Conservation (phyloP, 2,888 invertebrate genomes). For the Drosophila kanekoi region DNA sequence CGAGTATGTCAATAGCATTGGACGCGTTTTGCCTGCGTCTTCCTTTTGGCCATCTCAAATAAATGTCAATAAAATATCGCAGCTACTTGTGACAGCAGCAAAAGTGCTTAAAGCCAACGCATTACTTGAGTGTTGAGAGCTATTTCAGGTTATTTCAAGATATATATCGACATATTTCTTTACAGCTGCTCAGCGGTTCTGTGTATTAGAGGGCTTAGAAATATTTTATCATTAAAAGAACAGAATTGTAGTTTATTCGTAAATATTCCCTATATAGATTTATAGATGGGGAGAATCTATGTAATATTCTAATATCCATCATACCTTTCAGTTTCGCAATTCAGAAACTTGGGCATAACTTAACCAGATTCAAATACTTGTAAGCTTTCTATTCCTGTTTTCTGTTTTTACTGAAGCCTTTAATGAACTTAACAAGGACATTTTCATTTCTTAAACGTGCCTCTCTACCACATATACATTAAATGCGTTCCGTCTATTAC, state of each 20-base stretch:
- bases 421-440: background rate
- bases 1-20: constrained; percentile 71
- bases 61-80: constrained; percentile 69
- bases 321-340: too few species aligned
- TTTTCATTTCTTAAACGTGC: background rate
- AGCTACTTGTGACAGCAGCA: constrained; percentile 40
- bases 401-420: background rate
- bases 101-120: constrained; percentile 31
- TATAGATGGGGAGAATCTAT: too few species aligned
- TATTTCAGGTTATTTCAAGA: constrained; percentile 8
- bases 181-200: background rate
- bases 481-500: background rate
- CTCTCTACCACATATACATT: background rate
- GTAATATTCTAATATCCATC: too few species aligned
- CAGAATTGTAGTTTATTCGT: too few species aligned
- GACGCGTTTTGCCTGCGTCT: constrained; percentile 16
- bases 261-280: too few species aligned
- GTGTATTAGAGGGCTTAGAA: constrained; percentile 10
- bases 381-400: background rate
- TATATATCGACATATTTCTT: constrained; percentile 3
- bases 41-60: constrained; percentile 55
- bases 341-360: too few species aligned
- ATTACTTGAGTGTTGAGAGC: constrained; percentile 10
- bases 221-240: background rate
- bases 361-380: too few species aligned